phyloP scores from a whole-genome alignment of 2,113 vertebrate species.

The Sorex fumeus region DNA sequence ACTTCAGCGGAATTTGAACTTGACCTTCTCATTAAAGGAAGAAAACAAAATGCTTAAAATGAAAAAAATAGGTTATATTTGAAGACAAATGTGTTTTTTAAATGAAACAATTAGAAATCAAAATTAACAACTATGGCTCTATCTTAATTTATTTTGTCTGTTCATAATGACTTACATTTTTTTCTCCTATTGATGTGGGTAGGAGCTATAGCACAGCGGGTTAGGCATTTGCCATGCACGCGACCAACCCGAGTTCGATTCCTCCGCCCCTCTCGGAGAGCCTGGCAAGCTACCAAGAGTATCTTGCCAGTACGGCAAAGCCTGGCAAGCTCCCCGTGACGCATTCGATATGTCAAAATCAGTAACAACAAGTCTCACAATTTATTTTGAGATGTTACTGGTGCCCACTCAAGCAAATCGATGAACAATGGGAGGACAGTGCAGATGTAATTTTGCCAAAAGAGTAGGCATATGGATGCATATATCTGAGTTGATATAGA shows the following conservation, averaged over 20 bases:
- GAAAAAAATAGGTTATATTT: not conserved
- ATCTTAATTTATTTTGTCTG: not conserved
- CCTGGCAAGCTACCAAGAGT: no score
- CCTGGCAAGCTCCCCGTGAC: no score
- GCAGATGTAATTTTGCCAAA: not conserved
- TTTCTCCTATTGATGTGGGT: not conserved
- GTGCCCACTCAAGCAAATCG: no score
- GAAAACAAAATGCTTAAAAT: not conserved
- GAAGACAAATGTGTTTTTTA: not conserved
- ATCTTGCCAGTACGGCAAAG: no score
- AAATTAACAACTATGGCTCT: not conserved
- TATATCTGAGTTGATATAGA: not conserved
- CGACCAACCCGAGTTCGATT: no score
- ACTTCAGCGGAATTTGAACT: slow-evolving; percentile 27
- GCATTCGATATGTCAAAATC: no score
- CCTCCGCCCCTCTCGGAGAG: no score
- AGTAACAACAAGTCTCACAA: no score
- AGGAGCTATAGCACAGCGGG: no score
- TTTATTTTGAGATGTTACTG: no score
- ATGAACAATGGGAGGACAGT: no score
- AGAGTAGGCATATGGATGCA: not conserved
- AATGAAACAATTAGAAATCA: not conserved
- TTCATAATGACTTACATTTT: not conserved
- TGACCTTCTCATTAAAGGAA: not conserved
- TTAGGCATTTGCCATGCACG: no score